Evolutionary conservation across 2,113 vertebrate genomes (phyloP), one percentile per base, ranked within the genome.

Genomic region (Salminus brasiliensis): DNA sequence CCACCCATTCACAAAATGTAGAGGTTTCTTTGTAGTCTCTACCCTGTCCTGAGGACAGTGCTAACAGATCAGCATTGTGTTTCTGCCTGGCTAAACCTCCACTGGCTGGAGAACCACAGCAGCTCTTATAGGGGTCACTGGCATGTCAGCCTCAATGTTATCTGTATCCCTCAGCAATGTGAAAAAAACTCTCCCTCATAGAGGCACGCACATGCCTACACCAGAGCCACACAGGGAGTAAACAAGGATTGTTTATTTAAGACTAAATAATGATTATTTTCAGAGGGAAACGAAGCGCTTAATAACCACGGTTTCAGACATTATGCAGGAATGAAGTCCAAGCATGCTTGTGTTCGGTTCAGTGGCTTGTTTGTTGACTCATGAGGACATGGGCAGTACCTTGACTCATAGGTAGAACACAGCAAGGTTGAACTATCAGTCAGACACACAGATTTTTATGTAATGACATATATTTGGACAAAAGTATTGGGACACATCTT

Each of bases 101-200:
- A 73, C 78, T 66, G 34, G 70, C 60, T 34, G 32, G 59, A 63
- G 36, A 72, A 66, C 45, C 6, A 30, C 78, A 73, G 78, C 32
- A 25, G 45, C 70, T 80, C 34, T 80, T 74, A 80, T 59, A 65
- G 16, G 45, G 78, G 63, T 80, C 78, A 80, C 78, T 49, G 60
- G 34, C 78, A 53, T 53, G 21, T 55, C 69, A 36, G 53, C 45
- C 65, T 45, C 65, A 43, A 65, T 55, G 78, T 73, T 66, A 72
- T 79, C 36, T 36, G 57, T 34, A 53, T 63, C 78, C 49, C 63
- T 9, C 27, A 65, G 78, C 52, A 6, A 74, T 59, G 23, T 47
- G 49, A 9, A 66, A 39, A 53, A 63, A 30, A 30, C 47, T 15
- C 70, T 25, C 25, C 16, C 45, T 66, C 60, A 34, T 36, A 68